phyloP scores from a whole-genome alignment of 2,888 invertebrate genomes.

The Parascotia fuliginaria region DNA sequence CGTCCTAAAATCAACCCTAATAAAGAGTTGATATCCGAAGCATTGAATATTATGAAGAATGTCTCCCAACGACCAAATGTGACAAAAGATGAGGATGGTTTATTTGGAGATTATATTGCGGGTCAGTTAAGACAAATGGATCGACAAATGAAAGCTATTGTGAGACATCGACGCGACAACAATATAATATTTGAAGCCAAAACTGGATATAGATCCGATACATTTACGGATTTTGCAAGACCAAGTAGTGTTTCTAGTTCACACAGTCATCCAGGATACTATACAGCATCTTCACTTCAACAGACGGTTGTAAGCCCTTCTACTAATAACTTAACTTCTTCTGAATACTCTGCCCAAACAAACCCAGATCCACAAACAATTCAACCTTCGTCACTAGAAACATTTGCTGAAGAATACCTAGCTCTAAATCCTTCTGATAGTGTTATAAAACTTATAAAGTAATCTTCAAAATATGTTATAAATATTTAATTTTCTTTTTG shows the following conservation, averaged over 20 bases:
- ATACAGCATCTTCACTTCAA: slow-evolving; percentile 4
- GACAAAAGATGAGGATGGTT: slow-evolving; percentile 30
- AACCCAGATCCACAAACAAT: background rate
- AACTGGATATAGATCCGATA: background rate
- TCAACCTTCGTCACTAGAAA: background rate
- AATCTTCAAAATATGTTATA: too few relatives aligned
- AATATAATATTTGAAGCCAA: background rate
- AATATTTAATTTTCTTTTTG: too few relatives aligned
- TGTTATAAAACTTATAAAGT: too few relatives aligned
- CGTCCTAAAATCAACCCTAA: slow-evolving; percentile 26
- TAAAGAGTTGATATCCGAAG: slow-evolving; percentile 26
- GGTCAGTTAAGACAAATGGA: background rate
- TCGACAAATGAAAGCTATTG: background rate
- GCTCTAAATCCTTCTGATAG: too few relatives aligned
- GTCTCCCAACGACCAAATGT: slow-evolving; percentile 27
- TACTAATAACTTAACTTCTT: background rate
- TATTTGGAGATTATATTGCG: slow-evolving; percentile 11
- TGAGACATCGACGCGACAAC: background rate
- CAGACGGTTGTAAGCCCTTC: too few relatives aligned
- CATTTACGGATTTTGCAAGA: background rate
- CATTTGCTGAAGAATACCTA: too few relatives aligned
- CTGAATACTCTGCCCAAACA: background rate
- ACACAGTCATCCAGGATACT: slow-evolving; percentile 16
- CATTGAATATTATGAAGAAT: slow-evolving; percentile 28
- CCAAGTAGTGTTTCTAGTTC: slow-evolving; percentile 8